Percentiles rank a stretch among this genome's conserved stretches.
phyloP scores from a whole-genome alignment of 2,888 invertebrate species.

The Diarsia mendica region DNA sequence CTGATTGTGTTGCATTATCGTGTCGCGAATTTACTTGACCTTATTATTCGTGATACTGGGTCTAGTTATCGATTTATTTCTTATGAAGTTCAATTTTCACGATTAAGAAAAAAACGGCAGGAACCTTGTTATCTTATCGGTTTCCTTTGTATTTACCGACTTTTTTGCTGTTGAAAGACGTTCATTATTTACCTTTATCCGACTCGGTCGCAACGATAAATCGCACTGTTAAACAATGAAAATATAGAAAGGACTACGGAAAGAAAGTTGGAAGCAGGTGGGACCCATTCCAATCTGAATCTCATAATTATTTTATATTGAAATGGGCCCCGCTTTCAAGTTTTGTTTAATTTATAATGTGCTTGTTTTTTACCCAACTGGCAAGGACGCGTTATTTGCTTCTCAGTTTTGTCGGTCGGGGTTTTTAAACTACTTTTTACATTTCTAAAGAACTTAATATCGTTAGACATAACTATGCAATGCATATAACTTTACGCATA shows the following conservation, averaged over 20 bases:
- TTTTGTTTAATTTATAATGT: no score
- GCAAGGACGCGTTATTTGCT: no score
- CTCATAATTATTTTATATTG: no score
- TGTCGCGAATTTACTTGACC: slow-evolving; percentile 43
- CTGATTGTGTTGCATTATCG: slow-evolving; percentile 52
- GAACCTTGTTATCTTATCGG: slow-evolving; percentile 15
- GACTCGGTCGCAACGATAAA: background rate
- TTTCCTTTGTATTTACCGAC: background rate
- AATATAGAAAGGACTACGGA: no score
- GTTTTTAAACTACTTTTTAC: no score
- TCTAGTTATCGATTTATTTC: slow-evolving; percentile 15
- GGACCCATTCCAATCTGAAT: no score
- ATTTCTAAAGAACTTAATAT: background rate
- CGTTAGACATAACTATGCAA: background rate
- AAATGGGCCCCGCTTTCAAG: no score
- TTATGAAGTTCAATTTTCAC: slow-evolving; percentile 5
- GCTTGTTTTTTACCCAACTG: no score
- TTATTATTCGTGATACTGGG: slow-evolving; percentile 41
- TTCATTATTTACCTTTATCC: background rate
- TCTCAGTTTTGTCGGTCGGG: no score
- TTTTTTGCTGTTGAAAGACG: background rate
- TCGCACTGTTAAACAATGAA: background rate
- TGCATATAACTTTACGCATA: background rate
- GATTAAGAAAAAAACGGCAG: slow-evolving; percentile 1
- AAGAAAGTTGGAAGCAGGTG: no score